Evolutionary conservation across 2,888 invertebrate genomes (phyloP), one percentile per base, ranked within the genome.

Genomic region (Eremobia ochroleuca): DNA sequence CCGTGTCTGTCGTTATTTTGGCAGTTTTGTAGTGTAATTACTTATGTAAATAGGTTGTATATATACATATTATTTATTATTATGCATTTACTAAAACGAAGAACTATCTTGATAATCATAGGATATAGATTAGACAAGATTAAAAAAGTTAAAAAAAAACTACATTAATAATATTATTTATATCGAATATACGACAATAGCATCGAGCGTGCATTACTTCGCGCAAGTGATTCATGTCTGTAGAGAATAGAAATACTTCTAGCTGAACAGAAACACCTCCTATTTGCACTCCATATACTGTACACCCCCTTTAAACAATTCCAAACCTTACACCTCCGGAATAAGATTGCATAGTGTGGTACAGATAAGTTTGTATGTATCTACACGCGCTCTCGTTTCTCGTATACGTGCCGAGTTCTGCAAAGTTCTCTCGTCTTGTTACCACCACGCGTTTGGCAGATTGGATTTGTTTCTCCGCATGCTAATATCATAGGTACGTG

Each of bases 401-500:
- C 87, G 88, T 91, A 93, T 94, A 95, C 94, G 94, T 95, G 94
- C 93, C 92, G 92, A 87, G 92, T 93, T 91, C 90, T 85, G 92
- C 91, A 93, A 95, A 95, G 93, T 95, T 95, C 91, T 88, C 91
- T 90, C 90, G 94, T 95, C 94, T 95, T 95, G 94, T 95, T 94
- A 91, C 91, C 90, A 90, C 92, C 89, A 90, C 93, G 91, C 92
- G 93, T 95, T 95, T 94, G 94, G 93, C 94, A 94, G 94, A 96
- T 96, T 95, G 94, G 93, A 95, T 96, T 96, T 95, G 95, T 95
- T 95, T 93, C 91, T 90, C 92, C 92, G 94, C 93, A 95, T 94
- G 95, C 94, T 94, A 95, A 95, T 95, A 94, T 90, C 84, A 86
- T 89, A 87, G 87, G 88, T 92, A 93, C 93, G 93, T 93, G 94